A percentile compares a stretch with the other conserved stretches of the same genome.
Conservation (phyloP, 1,140 invertebrate genomes). For the Drosophila funebris region DNA sequence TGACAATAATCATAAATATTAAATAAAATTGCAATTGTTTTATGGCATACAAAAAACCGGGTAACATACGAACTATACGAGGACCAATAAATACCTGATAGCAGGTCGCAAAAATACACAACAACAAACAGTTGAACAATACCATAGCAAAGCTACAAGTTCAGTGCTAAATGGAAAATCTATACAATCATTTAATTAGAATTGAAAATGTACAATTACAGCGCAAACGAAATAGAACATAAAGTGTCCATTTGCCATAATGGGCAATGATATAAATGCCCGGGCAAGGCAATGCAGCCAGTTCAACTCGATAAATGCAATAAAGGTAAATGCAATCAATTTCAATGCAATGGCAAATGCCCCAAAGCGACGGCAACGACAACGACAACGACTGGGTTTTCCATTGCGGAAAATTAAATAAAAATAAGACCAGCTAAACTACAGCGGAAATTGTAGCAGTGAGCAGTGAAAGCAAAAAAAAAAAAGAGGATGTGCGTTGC, state of each 20-base stretch:
- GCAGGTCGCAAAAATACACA: neutral
- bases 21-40: neutral
- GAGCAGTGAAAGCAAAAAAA: conserved; percentile 4
- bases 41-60: conserved; percentile 29
- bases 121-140: neutral
- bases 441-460: conserved; percentile 43
- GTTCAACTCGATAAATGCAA: conserved; percentile 58
- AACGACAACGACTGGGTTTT: conserved; percentile 41
- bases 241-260: conserved; percentile 12
- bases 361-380: conserved; percentile 29
- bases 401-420: conserved; percentile 65
- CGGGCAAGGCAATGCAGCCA: conserved; percentile 5
- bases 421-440: conserved; percentile 34
- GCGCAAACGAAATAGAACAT: neutral
- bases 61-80: conserved; percentile 7
- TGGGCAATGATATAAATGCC: conserved; percentile 17
- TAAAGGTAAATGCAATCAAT: conserved; percentile 80
- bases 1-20: conserved; percentile 46
- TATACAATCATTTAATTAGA: conserved; percentile 17
- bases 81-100: conserved; percentile 23
- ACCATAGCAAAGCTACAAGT: conserved; percentile 13
- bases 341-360: conserved; percentile 56
- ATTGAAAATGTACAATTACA: conserved; percentile 1
- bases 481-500: neutral
- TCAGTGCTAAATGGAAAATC: conserved; percentile 11